Conservation (phyloP, 2,888 invertebrate species). For the Dynastes grantii region DNA sequence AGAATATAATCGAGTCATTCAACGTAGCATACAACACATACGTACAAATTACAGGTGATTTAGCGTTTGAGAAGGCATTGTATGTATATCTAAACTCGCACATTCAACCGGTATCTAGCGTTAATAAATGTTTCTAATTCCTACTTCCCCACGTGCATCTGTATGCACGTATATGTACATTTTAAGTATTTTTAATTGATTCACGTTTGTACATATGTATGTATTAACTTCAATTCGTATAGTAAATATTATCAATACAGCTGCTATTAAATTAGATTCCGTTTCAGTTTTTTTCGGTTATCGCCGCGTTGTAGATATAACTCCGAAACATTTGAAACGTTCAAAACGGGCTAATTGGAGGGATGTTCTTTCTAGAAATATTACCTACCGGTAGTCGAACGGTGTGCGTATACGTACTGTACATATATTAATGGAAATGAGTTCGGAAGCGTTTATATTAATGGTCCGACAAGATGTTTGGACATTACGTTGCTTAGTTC, state of each 20-base stretch:
- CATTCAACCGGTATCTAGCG: neutral
- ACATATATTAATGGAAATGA: slow-evolving; percentile 1
- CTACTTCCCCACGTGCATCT: too few relatives aligned
- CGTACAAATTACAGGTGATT: neutral
- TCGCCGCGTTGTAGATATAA: neutral
- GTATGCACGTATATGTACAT: too few relatives aligned
- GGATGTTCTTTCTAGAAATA: neutral
- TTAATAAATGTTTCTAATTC: too few relatives aligned
- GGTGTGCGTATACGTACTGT: neutral
- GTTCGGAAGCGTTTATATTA: slow-evolving; percentile 16
- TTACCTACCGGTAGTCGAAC: neutral
- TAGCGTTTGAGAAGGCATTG: neutral
- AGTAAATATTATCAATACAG: neutral
- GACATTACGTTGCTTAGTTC: neutral
- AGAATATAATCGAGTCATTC: slow-evolving; percentile 13
- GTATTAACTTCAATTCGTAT: too few relatives aligned
- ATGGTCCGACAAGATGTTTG: slow-evolving; percentile 7
- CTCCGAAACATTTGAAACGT: slow-evolving; percentile 16
- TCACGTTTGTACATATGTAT: too few relatives aligned
- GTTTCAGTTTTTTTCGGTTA: slow-evolving; percentile 3
- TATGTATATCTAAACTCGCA: neutral
- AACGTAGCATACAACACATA: neutral
- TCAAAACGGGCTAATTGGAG: neutral
- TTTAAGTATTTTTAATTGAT: too few relatives aligned
- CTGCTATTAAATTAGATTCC: slow-evolving; percentile 32